Percentiles rank a stretch among this genome's conserved stretches.
These are phyloP conservation scores for Mya arenaria DNA, from an alignment of 1,140 invertebrate genomes.

Conservation along the genomic window DNA sequence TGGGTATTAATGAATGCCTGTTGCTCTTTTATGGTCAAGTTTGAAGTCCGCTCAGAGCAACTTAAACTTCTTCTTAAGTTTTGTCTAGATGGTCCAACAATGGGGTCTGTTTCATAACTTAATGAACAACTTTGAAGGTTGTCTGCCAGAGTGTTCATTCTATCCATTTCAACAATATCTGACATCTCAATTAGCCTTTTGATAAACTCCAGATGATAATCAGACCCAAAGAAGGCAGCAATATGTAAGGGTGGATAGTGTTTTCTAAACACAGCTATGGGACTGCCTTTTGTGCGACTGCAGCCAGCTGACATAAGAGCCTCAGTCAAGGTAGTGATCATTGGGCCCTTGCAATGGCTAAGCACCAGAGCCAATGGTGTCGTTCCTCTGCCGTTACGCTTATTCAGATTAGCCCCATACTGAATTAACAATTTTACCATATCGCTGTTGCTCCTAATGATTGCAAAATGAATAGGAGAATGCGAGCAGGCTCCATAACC, in stretches of 20 bases:
- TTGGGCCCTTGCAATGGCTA: background rate
- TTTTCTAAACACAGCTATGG: conserved; percentile 54
- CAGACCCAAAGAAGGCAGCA: conserved; percentile 57
- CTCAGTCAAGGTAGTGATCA: conserved; percentile 26
- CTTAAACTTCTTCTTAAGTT: conserved; percentile 20
- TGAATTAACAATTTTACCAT: conserved; percentile 57
- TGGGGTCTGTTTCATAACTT: background rate
- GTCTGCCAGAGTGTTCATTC: background rate
- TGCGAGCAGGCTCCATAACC: conserved; percentile 48
- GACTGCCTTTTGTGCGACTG: conserved; percentile 47
- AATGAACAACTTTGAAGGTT: background rate
- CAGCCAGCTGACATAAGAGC: conserved; percentile 51
- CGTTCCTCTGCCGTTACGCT: conserved; percentile 48
- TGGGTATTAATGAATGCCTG: conserved; percentile 33
- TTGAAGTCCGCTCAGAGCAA: conserved; percentile 23
- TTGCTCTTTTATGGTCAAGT: conserved; percentile 18
- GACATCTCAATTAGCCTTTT: conserved; percentile 53
- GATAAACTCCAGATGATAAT: conserved; percentile 56
- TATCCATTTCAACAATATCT: conserved; percentile 6
- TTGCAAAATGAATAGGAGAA: conserved; percentile 61
- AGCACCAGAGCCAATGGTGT: conserved; percentile 61
- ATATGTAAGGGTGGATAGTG: conserved; percentile 60
- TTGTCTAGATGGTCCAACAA: too few species aligned
- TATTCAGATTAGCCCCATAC: conserved; percentile 59
- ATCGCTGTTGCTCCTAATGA: conserved; percentile 37